Percentiles rank a stretch among this genome's conserved stretches.
Conservation (phyloP, 2,888 invertebrate species). For the Stenodema calcarata region DNA sequence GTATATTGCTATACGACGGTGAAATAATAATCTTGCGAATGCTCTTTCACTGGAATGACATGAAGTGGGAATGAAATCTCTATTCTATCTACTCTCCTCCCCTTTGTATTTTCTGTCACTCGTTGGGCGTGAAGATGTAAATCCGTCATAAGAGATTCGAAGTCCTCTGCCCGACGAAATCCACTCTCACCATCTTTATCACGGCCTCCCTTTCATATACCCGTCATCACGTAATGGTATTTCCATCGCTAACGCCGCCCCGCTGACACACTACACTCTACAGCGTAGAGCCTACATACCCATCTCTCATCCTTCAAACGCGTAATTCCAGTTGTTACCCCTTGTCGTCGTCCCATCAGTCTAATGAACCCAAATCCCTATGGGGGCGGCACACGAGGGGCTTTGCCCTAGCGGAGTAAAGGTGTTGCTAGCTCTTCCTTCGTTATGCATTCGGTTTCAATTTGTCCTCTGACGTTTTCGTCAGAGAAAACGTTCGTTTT, state of each 20-base stretch:
- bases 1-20: too few relatives aligned
- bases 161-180: not conserved
- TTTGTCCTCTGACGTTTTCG: not conserved
- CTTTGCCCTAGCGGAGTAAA: not conserved
- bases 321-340: conserved; percentile 13
- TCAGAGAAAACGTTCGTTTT: not conserved
- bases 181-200: not conserved
- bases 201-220: not conserved
- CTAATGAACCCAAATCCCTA: not conserved
- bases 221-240: conserved; percentile 15
- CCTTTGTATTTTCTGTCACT: not conserved
- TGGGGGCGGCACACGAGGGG: not conserved
- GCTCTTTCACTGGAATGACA: too few relatives aligned
- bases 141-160: not conserved
- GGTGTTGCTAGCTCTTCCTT: not conserved
- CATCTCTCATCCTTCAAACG: not conserved
- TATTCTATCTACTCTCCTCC: too few relatives aligned
- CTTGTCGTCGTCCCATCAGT: not conserved
- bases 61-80: not conserved
- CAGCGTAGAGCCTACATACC: not conserved
- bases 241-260: not conserved
- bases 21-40: too few relatives aligned
- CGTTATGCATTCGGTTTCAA: conserved; percentile 13
- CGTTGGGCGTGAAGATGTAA: not conserved
- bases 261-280: not conserved